Evolutionary conservation across 2,797 vertebrate species (phyloP), one percentile per base, ranked within the genome.

Genomic region (Todus mexicanus): DNA sequence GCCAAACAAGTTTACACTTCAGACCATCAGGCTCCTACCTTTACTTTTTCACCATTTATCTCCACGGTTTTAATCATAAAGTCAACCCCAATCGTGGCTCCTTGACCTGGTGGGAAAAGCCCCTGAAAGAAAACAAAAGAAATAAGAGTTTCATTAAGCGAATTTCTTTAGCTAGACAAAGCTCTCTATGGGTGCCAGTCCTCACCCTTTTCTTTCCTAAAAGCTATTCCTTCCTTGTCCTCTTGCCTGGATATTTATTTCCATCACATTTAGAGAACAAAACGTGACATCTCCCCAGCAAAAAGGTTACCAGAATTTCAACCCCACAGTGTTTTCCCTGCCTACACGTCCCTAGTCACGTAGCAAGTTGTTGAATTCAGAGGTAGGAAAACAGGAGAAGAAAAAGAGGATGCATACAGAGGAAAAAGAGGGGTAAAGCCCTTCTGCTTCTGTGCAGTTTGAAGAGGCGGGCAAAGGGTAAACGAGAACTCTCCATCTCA

Each of bases 61-160:
- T 99, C 99, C 97, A 99, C 99, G 3, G 99, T 99, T 97, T 99
- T 99, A 96, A 99, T 99, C 99, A 99, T 99, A 96, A 99, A 99
- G 97, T 99, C 99, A 90, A 99, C 99, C 80, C 99, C 99, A 88
- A 99, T 99, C 5, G 99, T 99, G 93, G 99, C 99, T 96, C 99
- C 99, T 98, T 99, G 99, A 91, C 99, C 99, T 66, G 99, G 99
- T 91, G 99, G 99, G 94, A 99, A 99, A 97, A 99, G 98, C 87
- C 99, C 99, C 99, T 99, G 94, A 59, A 96, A 93, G 75, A 85
- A 82, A 96, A 95, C 64, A 54, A 83, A 22, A 94, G 64, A 82
- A 96, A 95, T 61, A 54, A 83, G 25, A 94, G 64, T 15, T 64
- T 43, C 18, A 42, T 89, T 86, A 94, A 75, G 60, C 23, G 84